phyloP scores from a whole-genome alignment of 2,797 vertebrate species.

The Sternotherus odoratus region DNA sequence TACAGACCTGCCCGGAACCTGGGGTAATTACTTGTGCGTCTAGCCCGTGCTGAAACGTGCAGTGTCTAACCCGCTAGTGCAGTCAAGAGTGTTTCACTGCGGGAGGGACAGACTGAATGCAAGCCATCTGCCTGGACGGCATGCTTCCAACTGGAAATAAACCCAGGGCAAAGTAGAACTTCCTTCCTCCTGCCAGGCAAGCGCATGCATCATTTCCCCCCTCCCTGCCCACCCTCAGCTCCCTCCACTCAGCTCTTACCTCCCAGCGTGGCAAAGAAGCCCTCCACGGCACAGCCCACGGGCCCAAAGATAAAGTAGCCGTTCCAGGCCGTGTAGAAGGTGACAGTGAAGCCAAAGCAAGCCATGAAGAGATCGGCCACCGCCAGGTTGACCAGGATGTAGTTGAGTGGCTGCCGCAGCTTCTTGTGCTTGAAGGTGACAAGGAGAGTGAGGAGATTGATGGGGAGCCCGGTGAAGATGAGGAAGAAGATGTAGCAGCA shows the following conservation, averaged over 20 bases:
- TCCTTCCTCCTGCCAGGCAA: accelerated
- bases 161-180: not conserved
- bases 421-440: constrained; percentile 88
- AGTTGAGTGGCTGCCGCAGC: constrained; percentile 86
- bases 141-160: not conserved
- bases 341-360: constrained; percentile 85
- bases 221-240: accelerated
- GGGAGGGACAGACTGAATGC: not conserved
- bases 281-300: constrained; percentile 78
- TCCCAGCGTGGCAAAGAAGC: constrained; percentile 86
- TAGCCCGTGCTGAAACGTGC: not conserved
- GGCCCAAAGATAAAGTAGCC: constrained; percentile 86
- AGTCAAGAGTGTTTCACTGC: not conserved
- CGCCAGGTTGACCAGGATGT: constrained; percentile 86
- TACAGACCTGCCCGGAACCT: not conserved
- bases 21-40: not conserved
- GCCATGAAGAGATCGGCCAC: constrained; percentile 87
- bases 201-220: accelerated
- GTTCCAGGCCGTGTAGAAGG: constrained; percentile 79
- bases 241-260: constrained; percentile 63
- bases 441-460: constrained; percentile 84
- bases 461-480: constrained; percentile 83
- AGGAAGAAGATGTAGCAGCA: constrained; percentile 86
- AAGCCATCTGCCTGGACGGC: not conserved
- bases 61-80: not conserved